phyloP scores from a whole-genome alignment of 2,888 invertebrate species.

The Diaphora mendica region DNA sequence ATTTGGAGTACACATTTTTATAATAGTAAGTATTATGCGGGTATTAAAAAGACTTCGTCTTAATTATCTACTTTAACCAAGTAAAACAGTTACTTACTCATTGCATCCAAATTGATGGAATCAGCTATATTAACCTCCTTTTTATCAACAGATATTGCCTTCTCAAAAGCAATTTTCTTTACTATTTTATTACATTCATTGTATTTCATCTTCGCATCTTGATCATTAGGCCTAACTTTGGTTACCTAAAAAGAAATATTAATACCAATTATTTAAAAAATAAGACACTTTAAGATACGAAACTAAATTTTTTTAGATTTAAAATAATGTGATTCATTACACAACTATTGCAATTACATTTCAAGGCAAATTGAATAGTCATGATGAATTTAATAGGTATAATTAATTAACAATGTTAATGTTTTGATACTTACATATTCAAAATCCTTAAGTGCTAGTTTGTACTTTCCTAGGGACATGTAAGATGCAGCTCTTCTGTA shows the following conservation, averaged over 20 bases:
- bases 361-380: not conserved
- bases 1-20: too few species aligned
- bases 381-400: slow-evolving; percentile 3
- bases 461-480: slow-evolving; percentile 99
- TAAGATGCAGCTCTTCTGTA: slow-evolving; percentile 98
- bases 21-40: too few species aligned
- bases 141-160: slow-evolving; percentile 97
- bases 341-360: not conserved
- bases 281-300: not conserved
- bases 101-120: slow-evolving; percentile 94
- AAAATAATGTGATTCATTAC: not conserved
- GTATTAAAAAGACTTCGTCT: not conserved
- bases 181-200: slow-evolving; percentile 98
- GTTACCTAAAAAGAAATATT: slow-evolving; percentile 88
- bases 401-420: not conserved
- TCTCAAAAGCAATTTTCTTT: slow-evolving; percentile 97
- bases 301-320: not conserved
- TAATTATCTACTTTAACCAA: not conserved
- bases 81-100: slow-evolving; percentile 88
- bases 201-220: slow-evolving; percentile 96
- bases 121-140: slow-evolving; percentile 95
- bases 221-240: slow-evolving; percentile 96
- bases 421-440: slow-evolving; percentile 91
- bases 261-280: not conserved
- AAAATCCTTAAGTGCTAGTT: slow-evolving; percentile 97